Base-by-base conservation (phyloP, 2,888 invertebrate species). In the Anarsia innoxiella region DNA sequence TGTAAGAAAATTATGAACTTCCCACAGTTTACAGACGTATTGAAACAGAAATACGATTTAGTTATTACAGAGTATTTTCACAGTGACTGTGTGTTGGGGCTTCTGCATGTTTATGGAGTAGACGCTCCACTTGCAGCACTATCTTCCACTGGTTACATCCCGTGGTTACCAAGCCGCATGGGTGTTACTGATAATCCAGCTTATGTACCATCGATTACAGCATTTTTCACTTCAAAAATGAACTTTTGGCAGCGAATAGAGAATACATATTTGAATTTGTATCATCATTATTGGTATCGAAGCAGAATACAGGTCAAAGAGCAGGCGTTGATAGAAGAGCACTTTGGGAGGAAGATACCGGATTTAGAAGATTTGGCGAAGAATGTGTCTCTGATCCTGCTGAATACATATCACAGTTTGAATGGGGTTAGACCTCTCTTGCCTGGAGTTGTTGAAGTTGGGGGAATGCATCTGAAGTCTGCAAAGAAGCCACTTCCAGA, bases 21-120 rank as follows among this genome's bases (percentile, higher is more conserved):
- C 49, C 66, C 66, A 5, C 71, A 80, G 2, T 44, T 85, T 16
- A 54, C 61, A 1, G 72, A 74, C 5, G 71, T 67, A 6, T 41
- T 85, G 46, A 64, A 69, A 42, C 62, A 63, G 23, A 68, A 79
- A n/a, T 92, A 89, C 47, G 92, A 93, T 56, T 53, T 90, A 8
- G 64, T 90, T 6, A 58, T 91, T 4, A 76, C 87, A 12, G 90
- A 90, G 58, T 80, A 86, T 44, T 91, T 91, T 46, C 88, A 86
- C 46, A 86, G 88, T 19, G 90, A 91, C 48, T 91, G 91, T 40
- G 86, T 89, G 65, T 60, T 90, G 31, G 90, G 88, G 0, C 64
- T 91, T 36, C 80, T 85, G 0, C 80, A 90, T 57, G 56, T 87
- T 15, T 76, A 90, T 46, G 70, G 67, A 1, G 47, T 72, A 39